These are phyloP conservation scores for Manacus vitellinus DNA, from an alignment of 2,113 vertebrate species.

Conservation along the genomic window DNA sequence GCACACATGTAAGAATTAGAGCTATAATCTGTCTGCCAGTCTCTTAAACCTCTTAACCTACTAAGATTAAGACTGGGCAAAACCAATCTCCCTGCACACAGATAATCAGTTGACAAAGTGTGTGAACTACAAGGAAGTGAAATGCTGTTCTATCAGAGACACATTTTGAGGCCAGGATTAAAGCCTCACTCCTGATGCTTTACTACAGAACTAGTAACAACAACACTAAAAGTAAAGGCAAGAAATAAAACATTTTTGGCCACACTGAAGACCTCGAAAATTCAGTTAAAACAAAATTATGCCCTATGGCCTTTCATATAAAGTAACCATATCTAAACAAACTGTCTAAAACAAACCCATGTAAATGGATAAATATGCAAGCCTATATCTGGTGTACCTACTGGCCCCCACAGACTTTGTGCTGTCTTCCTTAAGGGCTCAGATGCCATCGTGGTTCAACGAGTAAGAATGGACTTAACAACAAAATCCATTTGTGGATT, in stretches of 20 bases:
- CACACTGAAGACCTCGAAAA: not conserved
- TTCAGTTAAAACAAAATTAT: not conserved
- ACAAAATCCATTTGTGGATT: slow-evolving; percentile 11
- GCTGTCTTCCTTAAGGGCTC: not conserved
- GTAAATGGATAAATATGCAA: not conserved
- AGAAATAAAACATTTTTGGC: not conserved
- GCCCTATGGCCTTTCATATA: not conserved
- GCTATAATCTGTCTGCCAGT: slow-evolving; percentile 14
- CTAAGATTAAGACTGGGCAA: not conserved
- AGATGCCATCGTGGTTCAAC: not conserved
- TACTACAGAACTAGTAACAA: not conserved
- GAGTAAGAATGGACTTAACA: not conserved
- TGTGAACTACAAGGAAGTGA: not conserved
- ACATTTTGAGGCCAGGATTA: not conserved
- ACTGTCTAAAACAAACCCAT: not conserved
- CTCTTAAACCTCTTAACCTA: slow-evolving; percentile 23
- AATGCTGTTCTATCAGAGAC: not conserved
- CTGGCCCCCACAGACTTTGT: not conserved
- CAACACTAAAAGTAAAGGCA: not conserved
- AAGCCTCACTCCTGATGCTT: not conserved
- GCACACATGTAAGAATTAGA: slow-evolving; percentile 20
- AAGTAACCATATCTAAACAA: not conserved
- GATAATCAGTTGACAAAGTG: not conserved
- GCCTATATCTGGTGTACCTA: not conserved
- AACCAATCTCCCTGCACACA: not conserved